A percentile compares a stretch with the other conserved stretches of the same genome.
Conservation (phyloP, 2,888 invertebrate genomes). For the Mactromeris polynyma region DNA sequence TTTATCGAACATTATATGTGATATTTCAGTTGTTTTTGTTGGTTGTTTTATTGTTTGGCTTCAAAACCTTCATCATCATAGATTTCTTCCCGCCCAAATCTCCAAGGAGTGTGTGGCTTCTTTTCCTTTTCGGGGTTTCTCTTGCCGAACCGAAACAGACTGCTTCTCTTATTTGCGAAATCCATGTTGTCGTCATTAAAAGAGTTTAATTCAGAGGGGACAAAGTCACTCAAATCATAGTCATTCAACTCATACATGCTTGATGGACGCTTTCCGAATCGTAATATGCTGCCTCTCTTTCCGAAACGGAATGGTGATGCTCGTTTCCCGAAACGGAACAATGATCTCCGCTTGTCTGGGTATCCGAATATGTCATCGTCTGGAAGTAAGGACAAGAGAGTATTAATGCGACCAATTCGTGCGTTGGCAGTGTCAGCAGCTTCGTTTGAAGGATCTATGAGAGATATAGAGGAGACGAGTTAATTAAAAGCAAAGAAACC, state of each 20-base stretch:
- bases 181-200: constrained; percentile 23
- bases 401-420: not conserved
- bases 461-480: not conserved
- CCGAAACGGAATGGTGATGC: constrained; percentile 64
- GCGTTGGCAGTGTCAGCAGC: not conserved
- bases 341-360: constrained; percentile 51
- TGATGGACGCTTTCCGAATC: constrained; percentile 64
- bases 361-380: constrained; percentile 14
- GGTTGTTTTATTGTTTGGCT: not conserved
- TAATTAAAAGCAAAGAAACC: not conserved
- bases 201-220: constrained; percentile 34
- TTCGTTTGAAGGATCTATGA: not conserved
- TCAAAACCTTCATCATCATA: not conserved
- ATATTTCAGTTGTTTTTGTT: not conserved
- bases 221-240: constrained; percentile 24
- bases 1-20: not conserved
- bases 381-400: not conserved
- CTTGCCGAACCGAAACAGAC: constrained; percentile 64
- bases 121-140: constrained; percentile 36
- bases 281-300: constrained; percentile 59
- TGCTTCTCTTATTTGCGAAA: constrained; percentile 52
- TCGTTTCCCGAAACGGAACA: constrained; percentile 63
- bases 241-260: constrained; percentile 35
- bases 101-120: constrained; percentile 63
- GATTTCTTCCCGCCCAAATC: constrained; percentile 57